phyloP scores from a whole-genome alignment of 2,113 vertebrate genomes.

The Dicentrarchus labrax region DNA sequence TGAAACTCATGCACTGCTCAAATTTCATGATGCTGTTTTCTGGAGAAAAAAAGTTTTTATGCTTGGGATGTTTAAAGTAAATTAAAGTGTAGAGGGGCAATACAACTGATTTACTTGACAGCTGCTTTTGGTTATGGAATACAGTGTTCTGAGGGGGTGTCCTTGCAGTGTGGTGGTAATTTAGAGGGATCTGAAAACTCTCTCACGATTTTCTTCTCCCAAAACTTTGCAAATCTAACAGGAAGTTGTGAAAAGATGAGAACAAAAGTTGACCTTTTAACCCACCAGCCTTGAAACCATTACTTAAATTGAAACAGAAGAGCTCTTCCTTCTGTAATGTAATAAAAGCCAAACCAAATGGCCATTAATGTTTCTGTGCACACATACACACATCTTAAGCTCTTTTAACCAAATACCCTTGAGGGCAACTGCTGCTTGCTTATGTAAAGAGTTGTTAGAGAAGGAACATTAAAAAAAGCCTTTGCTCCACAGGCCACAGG shows the following conservation, averaged over 20 bases:
- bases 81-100: constrained; percentile 49
- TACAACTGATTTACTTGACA: constrained; percentile 52
- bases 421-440: constrained; percentile 69
- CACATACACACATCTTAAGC: constrained; percentile 49
- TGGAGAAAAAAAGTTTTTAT: background rate
- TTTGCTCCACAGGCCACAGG: constrained; percentile 71
- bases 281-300: constrained; percentile 56
- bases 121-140: constrained; percentile 54
- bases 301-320: constrained; percentile 60
- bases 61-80: constrained; percentile 41
- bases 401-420: constrained; percentile 67
- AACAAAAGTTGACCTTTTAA: constrained; percentile 64
- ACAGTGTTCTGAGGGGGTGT: constrained; percentile 16
- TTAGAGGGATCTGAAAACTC: constrained; percentile 37
- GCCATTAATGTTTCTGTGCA: constrained; percentile 59
- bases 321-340: constrained; percentile 51
- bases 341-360: constrained; percentile 61
- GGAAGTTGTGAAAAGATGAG: constrained; percentile 48
- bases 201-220: constrained; percentile 20
- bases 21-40: constrained; percentile 31
- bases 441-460: constrained; percentile 70
- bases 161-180: constrained; percentile 31
- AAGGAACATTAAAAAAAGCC: constrained; percentile 69
- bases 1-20: constrained; percentile 5
- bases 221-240: constrained; percentile 31